Percentiles rank a stretch among this genome's conserved stretches.
Evolutionary conservation across 2,888 invertebrate species (phyloP).

Genomic region (Deroplatys truncata): DNA sequence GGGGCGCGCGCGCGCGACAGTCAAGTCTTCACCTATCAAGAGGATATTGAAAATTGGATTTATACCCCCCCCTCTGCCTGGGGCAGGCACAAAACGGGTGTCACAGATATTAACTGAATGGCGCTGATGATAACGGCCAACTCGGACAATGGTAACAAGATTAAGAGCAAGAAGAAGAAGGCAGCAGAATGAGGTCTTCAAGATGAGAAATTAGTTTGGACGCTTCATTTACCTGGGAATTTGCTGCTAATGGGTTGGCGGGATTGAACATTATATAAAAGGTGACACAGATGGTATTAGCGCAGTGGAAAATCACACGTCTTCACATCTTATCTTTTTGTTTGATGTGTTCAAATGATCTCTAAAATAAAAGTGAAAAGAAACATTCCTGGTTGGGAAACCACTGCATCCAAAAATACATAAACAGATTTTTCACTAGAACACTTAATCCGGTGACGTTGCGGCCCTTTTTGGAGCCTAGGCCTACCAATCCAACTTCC

Average conservation of each 20-base stretch:
- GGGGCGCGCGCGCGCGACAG: neutral
- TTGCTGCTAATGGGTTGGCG: neutral
- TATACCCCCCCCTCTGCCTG: neutral
- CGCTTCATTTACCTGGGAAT: neutral
- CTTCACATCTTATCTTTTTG: too few species aligned
- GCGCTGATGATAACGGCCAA: neutral
- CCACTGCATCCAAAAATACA: too few species aligned
- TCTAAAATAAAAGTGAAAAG: too few species aligned
- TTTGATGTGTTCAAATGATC: too few species aligned
- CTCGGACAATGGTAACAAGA: neutral
- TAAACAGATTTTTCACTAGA: too few species aligned
- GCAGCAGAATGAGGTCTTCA: too few species aligned
- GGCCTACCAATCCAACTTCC: too few species aligned
- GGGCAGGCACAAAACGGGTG: neutral
- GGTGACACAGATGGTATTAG: neutral
- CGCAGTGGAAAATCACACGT: too few species aligned
- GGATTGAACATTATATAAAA: neutral
- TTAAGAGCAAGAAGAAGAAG: neutral
- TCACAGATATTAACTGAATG: neutral
- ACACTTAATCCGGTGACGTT: too few species aligned
- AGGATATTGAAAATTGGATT: slow-evolving; percentile 15
- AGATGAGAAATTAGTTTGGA: neutral
- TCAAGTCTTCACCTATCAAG: neutral
- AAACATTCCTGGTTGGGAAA: too few species aligned
- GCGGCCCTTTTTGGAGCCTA: too few species aligned